These are phyloP conservation scores for Andricus curvator DNA, from an alignment of 2,888 invertebrate species.

Conservation along the genomic window DNA sequence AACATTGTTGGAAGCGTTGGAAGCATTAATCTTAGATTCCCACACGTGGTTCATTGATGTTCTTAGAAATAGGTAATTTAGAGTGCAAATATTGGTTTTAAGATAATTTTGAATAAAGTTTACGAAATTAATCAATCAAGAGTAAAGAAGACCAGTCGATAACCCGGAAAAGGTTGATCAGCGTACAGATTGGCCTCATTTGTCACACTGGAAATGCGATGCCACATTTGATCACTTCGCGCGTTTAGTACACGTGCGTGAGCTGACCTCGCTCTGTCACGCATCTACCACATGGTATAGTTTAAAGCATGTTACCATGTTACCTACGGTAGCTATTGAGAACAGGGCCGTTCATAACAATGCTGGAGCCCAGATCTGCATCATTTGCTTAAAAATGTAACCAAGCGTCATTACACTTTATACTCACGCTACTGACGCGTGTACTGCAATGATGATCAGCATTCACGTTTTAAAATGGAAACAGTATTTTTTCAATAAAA, in stretches of 20 bases:
- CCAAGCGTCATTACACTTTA: neutral
- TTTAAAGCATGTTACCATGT: neutral
- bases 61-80: neutral
- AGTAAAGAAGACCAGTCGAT: conserved; percentile 47
- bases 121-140: conserved; percentile 14
- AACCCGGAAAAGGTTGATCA: conserved; percentile 45
- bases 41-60: neutral
- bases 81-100: neutral
- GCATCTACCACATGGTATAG: conserved; percentile 10
- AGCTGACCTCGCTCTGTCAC: conserved; percentile 38
- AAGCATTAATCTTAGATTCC: conserved; percentile 10
- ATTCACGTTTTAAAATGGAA: neutral
- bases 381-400: neutral
- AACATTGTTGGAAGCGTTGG: conserved; percentile 1
- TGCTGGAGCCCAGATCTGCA: neutral
- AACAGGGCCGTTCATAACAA: conserved; percentile 19
- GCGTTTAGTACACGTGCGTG: conserved; percentile 14
- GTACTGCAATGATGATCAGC: neutral
- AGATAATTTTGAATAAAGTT: conserved; percentile 12
- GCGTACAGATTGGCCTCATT: conserved; percentile 10
- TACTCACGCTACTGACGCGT: neutral
- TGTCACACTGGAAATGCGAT: neutral
- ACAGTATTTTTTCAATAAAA: neutral
- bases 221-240: neutral
- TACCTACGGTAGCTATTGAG: conserved; percentile 15